Conservation (phyloP, 2,888 invertebrate species). For the Patella caerulea region DNA sequence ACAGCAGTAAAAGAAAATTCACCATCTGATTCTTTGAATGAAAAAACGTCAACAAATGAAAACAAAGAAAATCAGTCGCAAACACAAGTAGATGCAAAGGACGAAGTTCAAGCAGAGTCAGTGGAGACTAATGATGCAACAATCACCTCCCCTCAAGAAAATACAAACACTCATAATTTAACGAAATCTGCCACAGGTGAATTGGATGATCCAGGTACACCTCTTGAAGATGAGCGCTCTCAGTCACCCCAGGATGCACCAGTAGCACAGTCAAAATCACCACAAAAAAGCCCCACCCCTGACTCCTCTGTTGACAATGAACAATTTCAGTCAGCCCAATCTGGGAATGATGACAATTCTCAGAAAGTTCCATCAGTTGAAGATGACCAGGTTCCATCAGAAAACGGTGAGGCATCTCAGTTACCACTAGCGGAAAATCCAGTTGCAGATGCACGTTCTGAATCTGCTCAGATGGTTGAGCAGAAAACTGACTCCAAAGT, state of each 20-base stretch:
- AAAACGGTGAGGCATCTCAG: background rate
- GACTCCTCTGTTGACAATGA: background rate
- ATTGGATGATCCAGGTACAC: background rate
- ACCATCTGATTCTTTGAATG: too few relatives aligned
- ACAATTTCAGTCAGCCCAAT: background rate
- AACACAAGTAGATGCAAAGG: constrained; percentile 1
- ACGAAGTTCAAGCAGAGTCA: background rate
- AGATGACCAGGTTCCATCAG: background rate
- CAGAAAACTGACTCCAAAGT: background rate
- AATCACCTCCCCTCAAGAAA: too few relatives aligned
- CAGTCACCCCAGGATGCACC: background rate
- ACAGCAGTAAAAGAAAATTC: too few relatives aligned
- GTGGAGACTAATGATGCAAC: too few relatives aligned
- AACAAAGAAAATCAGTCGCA: background rate
- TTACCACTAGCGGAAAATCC: background rate
- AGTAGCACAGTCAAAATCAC: too few relatives aligned
- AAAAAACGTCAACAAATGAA: too few relatives aligned
- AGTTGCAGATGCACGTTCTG: background rate
- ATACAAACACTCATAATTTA: background rate
- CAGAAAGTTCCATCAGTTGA: background rate
- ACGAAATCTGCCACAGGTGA: background rate
- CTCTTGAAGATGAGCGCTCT: background rate
- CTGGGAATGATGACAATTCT: background rate
- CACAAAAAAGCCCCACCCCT: too few relatives aligned
- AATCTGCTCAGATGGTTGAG: background rate